phyloP scores from a whole-genome alignment of 2,113 vertebrate genomes.

The Charina bottae region DNA sequence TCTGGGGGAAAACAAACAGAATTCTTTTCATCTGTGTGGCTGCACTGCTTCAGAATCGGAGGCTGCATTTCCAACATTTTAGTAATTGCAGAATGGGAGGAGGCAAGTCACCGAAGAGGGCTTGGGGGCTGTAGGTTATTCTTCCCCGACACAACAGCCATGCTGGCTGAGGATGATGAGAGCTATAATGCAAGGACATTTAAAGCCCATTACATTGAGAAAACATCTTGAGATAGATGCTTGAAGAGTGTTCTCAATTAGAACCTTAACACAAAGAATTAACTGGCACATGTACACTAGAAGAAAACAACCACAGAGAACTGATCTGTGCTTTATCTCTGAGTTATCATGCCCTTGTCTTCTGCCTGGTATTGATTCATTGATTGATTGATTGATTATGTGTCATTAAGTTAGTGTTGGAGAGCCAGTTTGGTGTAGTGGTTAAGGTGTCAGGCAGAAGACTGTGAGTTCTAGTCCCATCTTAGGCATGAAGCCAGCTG shows the following conservation, averaged over 20 bases:
- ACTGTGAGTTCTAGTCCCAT: neutral
- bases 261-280: neutral
- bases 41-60: neutral
- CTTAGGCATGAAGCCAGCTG: neutral
- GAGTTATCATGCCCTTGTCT: neutral
- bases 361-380: neutral
- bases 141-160: neutral
- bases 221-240: neutral
- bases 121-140: neutral
- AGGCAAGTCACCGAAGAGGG: too few species aligned
- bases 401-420: neutral
- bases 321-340: neutral
- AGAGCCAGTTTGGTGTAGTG: neutral
- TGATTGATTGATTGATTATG: neutral
- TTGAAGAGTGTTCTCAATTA: neutral
- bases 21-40: neutral
- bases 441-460: neutral
- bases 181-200: neutral
- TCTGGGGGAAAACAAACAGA: neutral
- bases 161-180: neutral
- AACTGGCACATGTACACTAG: neutral
- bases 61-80: neutral
- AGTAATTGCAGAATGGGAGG: too few species aligned
- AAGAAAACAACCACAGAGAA: neutral
- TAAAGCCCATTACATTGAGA: neutral